Evolutionary conservation across 2,797 vertebrate genomes (phyloP), one percentile per base, ranked within the genome.

Genomic region (Gymnodraco acuticeps): DNA sequence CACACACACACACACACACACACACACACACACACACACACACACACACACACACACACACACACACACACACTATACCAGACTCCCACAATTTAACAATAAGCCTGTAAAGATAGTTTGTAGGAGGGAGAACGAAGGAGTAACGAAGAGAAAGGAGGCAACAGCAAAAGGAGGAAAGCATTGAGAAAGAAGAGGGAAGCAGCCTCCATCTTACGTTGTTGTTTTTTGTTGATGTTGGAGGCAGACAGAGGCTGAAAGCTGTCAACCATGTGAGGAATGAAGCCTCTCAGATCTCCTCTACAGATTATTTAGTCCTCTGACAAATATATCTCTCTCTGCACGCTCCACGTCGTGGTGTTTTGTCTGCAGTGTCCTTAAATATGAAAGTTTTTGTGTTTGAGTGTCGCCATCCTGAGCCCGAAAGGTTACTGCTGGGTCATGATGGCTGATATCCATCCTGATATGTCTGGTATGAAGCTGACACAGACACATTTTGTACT

Each of bases 101-200:
- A 89, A 91, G 88, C 85, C 48, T 73, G 84, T 79, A 62, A 59
- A 87, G 78, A 81, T 85, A 86, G 87, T 89, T 89, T 85, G 87
- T 87, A 85, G 89, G 89, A 88, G 86, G 83, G 52, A 87, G 83
- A 85, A 77, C 79, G 81, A 83, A 81, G 81, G 85, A 85, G 89
- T 83, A 70, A 51, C 43, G 75, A 74, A 66, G 77, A 70, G 78
- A 82, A 80, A 65, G 74, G 74, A 82, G 75, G 78, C 73, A 83
- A 78, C 68, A 41, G 67, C 53, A 69, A 60, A 73, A 55, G 70
- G 69, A 47, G 77, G 60, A 20, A 73, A 68, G 70, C 79, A 54
- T 58, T 72, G 76, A 71, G 66, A 61, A 53, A 50, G 56, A 60
- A 23, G 55, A 46, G 64, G 52, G 62, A 73, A 63, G 68, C 75